Base-by-base conservation (phyloP, 1,140 invertebrate genomes). In the Papilio polytes region DNA sequence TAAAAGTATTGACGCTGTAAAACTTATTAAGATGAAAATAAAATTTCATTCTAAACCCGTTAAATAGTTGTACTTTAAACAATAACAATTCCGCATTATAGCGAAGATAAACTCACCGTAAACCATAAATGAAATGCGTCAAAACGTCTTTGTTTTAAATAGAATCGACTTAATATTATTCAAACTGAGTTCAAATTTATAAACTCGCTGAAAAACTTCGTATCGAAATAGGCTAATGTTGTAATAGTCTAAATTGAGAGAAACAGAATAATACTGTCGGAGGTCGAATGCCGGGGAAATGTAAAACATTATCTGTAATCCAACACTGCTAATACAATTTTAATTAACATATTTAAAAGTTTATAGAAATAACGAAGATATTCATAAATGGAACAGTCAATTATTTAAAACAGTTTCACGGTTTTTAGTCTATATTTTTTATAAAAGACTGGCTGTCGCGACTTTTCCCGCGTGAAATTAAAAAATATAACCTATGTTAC, bases 201-300 rank as follows among this genome's bases (percentile, higher is more conserved):
- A 90, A 87, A 87, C 83, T 84, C 77, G 74, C 73, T 44, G 81
- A 90, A 89, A 88, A 88, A 88, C 83, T 83, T 53, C 66, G 83
- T 79, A 89, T 88, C 56, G 80, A 88, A 89, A 90, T 88, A 86
- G 85, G 83, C 80, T 77, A 86, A 87, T 90, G 89, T 85, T 88
- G 91, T 90, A 92, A 92, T 88, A 79, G 80, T 90, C 89, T 92
- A 92, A 91, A 89, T 90, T 86, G 81, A 90, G 87, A 88, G 86
- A 87, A 90, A 89, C 89, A 84, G 82, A 85, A 87, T 88, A 88
- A 89, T 86, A 82, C 72, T 9, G 26, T 72, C 81, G 85, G 87
- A 88, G 90, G 85, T 90, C 89, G 86, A 63, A 22, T 51, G 46
- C 74, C 85, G 83, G 83, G 84, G 82, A 84, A 83, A 86, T 80